phyloP scores from a whole-genome alignment of 2,888 invertebrate species.

The Tipula confusa region DNA sequence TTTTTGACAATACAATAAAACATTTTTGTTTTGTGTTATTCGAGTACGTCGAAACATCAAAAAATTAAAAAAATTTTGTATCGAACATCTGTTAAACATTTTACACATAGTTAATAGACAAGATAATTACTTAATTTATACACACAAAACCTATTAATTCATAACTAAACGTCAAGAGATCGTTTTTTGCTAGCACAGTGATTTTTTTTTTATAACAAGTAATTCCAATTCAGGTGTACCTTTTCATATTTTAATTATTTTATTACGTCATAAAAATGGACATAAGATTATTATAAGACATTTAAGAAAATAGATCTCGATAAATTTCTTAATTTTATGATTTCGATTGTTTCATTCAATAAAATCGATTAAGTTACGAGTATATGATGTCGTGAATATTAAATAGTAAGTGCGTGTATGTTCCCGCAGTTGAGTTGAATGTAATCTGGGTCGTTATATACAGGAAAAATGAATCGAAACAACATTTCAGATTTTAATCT shows the following conservation, averaged over 20 bases:
- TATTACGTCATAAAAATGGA: background rate
- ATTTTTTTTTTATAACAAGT: background rate
- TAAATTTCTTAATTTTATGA: background rate
- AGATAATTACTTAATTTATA: constrained; percentile 25
- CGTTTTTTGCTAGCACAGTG: background rate
- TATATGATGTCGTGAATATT: background rate
- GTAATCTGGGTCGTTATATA: background rate
- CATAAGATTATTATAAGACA: background rate
- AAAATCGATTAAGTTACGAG: background rate
- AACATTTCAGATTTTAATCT: background rate
- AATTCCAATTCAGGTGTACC: background rate
- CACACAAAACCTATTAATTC: background rate
- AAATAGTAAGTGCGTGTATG: background rate
- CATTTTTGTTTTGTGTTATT: background rate
- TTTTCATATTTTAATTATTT: background rate
- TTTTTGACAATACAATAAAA: background rate
- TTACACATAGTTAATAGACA: background rate
- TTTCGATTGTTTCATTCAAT: background rate
- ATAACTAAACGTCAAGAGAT: background rate
- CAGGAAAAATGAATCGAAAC: background rate
- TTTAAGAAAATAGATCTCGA: background rate
- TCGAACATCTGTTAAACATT: background rate
- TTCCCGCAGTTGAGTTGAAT: background rate
- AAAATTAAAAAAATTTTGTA: background rate
- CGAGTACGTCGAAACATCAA: background rate